phyloP scores from a whole-genome alignment of 2,888 invertebrate species.

The Empis livida region DNA sequence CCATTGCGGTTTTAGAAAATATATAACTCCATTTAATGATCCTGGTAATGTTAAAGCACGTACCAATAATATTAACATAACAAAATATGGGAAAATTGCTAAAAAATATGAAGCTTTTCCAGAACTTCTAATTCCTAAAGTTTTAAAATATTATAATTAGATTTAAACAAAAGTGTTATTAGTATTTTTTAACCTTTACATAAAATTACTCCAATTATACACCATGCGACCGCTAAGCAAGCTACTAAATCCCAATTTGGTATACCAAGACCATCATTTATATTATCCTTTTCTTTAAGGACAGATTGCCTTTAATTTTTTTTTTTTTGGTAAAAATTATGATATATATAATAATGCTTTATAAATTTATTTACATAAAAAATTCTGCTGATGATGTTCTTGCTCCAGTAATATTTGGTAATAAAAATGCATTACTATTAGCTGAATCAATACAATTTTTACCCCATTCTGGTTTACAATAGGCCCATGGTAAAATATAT shows the following conservation, averaged over 20 bases:
- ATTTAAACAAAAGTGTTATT: too few species aligned
- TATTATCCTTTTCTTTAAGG: conserved; percentile 36
- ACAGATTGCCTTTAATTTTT: conserved; percentile 35
- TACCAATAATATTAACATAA: conserved; percentile 45
- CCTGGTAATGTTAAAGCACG: conserved; percentile 47
- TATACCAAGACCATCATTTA: conserved; percentile 39
- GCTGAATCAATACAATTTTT: conserved; percentile 25
- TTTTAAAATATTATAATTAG: background rate
- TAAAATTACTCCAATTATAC: conserved; percentile 39
- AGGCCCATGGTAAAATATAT: conserved; percentile 47
- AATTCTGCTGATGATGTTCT: conserved; percentile 32
- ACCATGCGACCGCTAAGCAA: conserved; percentile 43
- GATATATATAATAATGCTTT: too few species aligned
- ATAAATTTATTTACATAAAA: conserved; percentile 27
- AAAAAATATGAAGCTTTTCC: conserved; percentile 57
- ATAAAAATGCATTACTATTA: conserved; percentile 8
- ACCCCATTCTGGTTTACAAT: conserved; percentile 43
- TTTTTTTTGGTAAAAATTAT: background rate
- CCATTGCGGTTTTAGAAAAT: conserved; percentile 53
- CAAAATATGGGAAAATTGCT: conserved; percentile 52
- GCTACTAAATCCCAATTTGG: conserved; percentile 42
- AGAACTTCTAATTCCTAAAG: conserved; percentile 40
- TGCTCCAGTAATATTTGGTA: conserved; percentile 6
- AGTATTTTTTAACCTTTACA: conserved; percentile 33
- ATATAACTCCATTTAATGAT: conserved; percentile 45